A percentile compares a stretch with the other conserved stretches of the same genome.
phyloP scores from a whole-genome alignment of 2,113 vertebrate genomes.

The Tragelaphus buxtoni region DNA sequence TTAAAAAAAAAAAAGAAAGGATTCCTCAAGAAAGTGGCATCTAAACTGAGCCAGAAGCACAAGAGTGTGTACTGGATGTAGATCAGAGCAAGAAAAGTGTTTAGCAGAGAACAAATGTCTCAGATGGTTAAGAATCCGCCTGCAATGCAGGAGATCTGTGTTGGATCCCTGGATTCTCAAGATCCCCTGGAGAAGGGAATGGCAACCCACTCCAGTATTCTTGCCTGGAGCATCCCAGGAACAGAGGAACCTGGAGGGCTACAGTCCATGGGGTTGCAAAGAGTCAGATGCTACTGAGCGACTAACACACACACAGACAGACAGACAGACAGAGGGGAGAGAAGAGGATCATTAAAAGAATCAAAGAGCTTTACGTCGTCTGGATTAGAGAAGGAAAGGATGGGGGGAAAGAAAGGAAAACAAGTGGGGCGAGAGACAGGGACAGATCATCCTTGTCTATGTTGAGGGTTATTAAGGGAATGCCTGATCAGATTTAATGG shows the following conservation, averaged over 20 bases:
- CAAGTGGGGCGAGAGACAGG: background rate
- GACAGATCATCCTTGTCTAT: background rate
- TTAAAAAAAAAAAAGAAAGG: background rate
- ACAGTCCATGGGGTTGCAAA: background rate
- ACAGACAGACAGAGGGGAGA: background rate
- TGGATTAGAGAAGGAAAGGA: background rate
- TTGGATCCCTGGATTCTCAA: background rate
- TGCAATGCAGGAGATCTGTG: background rate
- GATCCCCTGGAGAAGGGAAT: background rate
- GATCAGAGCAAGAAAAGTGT: background rate
- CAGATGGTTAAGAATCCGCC: background rate
- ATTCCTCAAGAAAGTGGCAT: background rate
- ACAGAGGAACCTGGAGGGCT: background rate
- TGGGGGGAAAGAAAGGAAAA: background rate
- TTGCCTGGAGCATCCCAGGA: background rate
- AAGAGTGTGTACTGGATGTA: background rate
- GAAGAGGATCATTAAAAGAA: background rate
- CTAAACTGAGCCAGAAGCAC: background rate
- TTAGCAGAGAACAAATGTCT: background rate
- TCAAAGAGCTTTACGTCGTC: background rate
- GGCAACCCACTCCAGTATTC: background rate
- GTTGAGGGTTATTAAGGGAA: background rate
- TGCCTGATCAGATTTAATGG: background rate
- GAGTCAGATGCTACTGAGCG: accelerated
- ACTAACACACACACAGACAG: background rate